Evolutionary conservation across 2,888 invertebrate species (phyloP).

Genomic region (Drosophila rellima): DNA sequence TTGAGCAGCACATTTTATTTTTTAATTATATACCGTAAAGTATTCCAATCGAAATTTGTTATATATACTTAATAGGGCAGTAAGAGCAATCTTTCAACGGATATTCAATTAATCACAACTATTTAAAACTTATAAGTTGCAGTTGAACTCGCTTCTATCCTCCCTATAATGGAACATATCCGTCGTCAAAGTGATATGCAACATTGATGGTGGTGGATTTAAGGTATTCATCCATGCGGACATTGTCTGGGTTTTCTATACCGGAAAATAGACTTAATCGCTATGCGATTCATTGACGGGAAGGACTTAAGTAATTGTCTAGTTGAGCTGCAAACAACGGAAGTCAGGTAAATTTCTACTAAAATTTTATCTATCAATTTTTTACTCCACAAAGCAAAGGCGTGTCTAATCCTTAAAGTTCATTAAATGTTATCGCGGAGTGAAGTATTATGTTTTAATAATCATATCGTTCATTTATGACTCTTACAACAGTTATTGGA

Average conservation of each 20-base stretch:
- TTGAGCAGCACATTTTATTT: neutral
- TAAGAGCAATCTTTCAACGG: neutral
- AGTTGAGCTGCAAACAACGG: constrained; percentile 1
- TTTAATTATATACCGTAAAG: neutral
- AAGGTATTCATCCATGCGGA: neutral
- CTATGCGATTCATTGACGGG: constrained; percentile 1
- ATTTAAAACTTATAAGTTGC: neutral
- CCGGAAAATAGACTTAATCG: constrained; percentile 19
- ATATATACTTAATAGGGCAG: too few relatives aligned
- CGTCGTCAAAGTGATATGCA: neutral
- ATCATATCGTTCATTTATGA: neutral
- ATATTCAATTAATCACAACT: constrained; percentile 9
- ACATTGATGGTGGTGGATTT: constrained; percentile 7
- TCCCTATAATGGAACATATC: constrained; percentile 2
- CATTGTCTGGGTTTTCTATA: constrained; percentile 15
- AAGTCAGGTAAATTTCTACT: neutral
- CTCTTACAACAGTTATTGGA: too few relatives aligned
- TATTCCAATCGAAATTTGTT: too few relatives aligned
- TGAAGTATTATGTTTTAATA: neutral
- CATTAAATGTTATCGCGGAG: neutral
- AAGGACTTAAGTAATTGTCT: constrained; percentile 12
- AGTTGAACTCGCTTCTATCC: constrained; percentile 1
- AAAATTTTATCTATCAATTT: neutral
- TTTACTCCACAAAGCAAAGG: too few relatives aligned
- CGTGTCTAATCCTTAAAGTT: neutral